Percentiles rank a stretch among this genome's conserved stretches.
Conservation (phyloP, 2,113 vertebrate genomes). For the Hippocampus comes region DNA sequence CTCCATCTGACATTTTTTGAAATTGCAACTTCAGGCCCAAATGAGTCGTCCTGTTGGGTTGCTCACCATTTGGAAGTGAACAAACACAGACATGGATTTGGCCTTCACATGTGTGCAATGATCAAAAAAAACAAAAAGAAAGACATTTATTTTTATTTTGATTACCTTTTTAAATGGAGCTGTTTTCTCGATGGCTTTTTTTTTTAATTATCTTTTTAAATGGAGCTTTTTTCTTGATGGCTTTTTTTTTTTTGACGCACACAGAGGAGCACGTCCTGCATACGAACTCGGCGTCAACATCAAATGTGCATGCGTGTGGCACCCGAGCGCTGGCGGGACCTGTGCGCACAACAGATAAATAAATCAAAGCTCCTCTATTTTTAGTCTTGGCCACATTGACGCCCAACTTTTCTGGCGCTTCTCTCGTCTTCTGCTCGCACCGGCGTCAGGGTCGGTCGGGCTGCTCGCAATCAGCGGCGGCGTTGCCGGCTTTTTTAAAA, state of each 20-base stretch:
- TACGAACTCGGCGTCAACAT: conserved; percentile 15
- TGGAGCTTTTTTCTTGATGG: no score
- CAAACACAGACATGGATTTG: no score
- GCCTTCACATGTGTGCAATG: no score
- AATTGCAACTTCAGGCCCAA: no score
- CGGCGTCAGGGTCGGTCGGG: neutral
- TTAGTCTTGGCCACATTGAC: conserved; percentile 15
- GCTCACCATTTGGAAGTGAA: no score
- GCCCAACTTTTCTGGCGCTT: conserved; percentile 5
- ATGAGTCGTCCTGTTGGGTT: no score
- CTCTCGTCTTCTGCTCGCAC: neutral
- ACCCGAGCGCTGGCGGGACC: neutral
- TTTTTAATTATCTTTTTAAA: no score
- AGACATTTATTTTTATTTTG: neutral
- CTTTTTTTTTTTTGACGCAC: neutral
- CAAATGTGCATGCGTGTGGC: conserved; percentile 10
- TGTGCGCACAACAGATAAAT: conserved; percentile 24
- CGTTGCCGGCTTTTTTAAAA: conserved; percentile 12
- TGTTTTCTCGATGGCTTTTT: no score
- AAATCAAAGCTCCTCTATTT: conserved; percentile 44
- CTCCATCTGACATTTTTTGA: no score
- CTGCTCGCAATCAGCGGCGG: neutral
- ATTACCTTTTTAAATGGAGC: neutral
- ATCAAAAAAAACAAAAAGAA: no score
- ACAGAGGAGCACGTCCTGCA: neutral